A percentile compares a stretch with the other conserved stretches of the same genome.
Conservation (phyloP, 2,113 vertebrate species). For the Chelonoidis abingdonii region DNA sequence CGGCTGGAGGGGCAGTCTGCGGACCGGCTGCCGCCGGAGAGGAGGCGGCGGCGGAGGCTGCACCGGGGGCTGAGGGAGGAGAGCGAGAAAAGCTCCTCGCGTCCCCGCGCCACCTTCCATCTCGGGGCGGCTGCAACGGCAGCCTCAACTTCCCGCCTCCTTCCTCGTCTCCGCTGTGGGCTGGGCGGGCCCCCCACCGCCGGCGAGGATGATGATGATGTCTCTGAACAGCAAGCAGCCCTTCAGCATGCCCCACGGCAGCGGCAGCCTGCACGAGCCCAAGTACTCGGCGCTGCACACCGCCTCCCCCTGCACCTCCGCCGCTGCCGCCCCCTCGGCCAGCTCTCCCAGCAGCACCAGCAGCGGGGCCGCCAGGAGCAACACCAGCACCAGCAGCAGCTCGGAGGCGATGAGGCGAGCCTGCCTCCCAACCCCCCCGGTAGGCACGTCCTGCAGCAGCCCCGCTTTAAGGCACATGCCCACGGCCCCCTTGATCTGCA, state of each 20-base stretch:
- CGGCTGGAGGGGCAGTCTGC: slow-evolving; percentile 23
- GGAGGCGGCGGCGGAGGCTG: not conserved
- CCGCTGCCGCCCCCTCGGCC: slow-evolving; percentile 86
- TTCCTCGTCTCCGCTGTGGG: slow-evolving; percentile 63
- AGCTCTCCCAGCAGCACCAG: slow-evolving; percentile 69
- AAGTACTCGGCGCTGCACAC: slow-evolving; percentile 94
- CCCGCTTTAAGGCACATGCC: slow-evolving; percentile 86
- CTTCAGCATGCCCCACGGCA: slow-evolving; percentile 90
- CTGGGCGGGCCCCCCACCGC: slow-evolving; percentile 72
- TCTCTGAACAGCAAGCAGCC: slow-evolving; percentile 98
- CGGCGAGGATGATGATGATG: slow-evolving; percentile 97
- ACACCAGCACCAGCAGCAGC: slow-evolving; percentile 71
- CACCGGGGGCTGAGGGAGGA: not conserved
- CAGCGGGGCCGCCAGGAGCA: slow-evolving; percentile 48
- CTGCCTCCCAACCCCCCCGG: slow-evolving; percentile 97
- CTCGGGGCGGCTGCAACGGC: not conserved
- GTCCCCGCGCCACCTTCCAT: not conserved
- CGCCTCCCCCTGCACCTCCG: slow-evolving; percentile 87
- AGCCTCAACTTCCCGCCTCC: slow-evolving; percentile 4
- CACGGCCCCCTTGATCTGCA: slow-evolving; percentile 76
- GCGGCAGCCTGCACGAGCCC: slow-evolving; percentile 89
- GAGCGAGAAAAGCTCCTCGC: not conserved
- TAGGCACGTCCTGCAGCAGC: slow-evolving; percentile 94
- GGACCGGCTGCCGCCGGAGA: slow-evolving; percentile 4
- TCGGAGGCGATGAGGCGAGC: slow-evolving; percentile 95